These are phyloP conservation scores for Climacteris rufus DNA, from an alignment of 2,113 vertebrate species.

Conservation along the genomic window DNA sequence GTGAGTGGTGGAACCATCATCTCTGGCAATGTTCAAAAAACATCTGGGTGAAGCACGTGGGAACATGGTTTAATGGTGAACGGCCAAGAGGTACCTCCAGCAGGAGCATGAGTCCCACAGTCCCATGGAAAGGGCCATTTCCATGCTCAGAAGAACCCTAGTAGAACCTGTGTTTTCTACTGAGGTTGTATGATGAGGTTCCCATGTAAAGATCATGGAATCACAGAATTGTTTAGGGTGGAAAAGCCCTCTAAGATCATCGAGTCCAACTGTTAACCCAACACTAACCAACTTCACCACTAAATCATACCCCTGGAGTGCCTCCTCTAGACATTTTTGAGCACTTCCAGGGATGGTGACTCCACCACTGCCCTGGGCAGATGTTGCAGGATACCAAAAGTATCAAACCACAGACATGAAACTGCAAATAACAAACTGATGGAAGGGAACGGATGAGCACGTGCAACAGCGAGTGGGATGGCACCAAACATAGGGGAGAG, in stretches of 20 bases:
- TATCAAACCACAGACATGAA: background rate
- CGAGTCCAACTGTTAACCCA: background rate
- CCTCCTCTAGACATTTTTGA: background rate
- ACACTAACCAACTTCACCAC: background rate
- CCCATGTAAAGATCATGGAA: background rate
- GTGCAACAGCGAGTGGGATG: fast-evolving
- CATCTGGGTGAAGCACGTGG: background rate
- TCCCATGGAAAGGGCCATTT: background rate
- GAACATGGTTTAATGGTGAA: background rate
- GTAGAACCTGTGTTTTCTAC: background rate
- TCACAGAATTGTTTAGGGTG: fast-evolving
- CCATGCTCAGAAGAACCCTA: background rate
- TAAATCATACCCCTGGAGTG: background rate
- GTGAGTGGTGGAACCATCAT: background rate
- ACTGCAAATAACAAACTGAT: background rate
- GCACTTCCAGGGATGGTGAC: background rate
- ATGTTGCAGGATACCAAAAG: background rate
- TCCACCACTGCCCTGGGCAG: background rate
- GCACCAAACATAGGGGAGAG: background rate
- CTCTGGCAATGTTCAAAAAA: fast-evolving
- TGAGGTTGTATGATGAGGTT: too few relatives aligned
- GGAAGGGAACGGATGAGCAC: background rate
- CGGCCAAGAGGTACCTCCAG: background rate
- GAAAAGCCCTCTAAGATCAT: background rate
- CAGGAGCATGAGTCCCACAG: background rate